Evolutionary conservation across 2,797 vertebrate species (phyloP).

Genomic region (Amblyraja radiata): DNA sequence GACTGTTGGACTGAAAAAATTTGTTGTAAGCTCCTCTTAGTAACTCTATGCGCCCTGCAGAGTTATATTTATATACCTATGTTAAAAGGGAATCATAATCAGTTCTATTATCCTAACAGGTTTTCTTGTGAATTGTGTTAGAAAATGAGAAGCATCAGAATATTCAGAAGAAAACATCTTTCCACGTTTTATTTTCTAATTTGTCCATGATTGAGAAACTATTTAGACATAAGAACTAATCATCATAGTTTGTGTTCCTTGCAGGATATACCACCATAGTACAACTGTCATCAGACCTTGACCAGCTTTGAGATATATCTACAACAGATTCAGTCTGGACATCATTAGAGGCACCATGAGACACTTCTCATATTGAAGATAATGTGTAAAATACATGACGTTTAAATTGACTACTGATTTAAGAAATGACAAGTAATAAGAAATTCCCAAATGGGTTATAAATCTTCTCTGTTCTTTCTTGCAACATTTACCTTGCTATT

Average conservation of each 20-base stretch:
- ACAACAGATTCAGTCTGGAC: background rate
- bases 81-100: background rate
- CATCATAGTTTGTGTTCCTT: background rate
- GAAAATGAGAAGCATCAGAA: background rate
- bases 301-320: background rate
- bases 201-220: background rate
- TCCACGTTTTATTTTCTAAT: background rate
- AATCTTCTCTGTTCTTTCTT: background rate
- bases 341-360: background rate
- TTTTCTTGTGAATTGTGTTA: background rate
- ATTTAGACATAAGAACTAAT: background rate
- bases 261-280: background rate
- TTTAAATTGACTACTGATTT: background rate
- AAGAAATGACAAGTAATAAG: background rate
- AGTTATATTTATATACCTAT: background rate
- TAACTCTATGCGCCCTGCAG: background rate
- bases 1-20: background rate
- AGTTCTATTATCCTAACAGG: background rate
- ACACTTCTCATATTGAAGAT: background rate
- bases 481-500: background rate
- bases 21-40: background rate
- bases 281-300: background rate
- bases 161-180: background rate
- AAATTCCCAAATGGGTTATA: background rate
- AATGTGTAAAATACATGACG: background rate